phyloP scores from a whole-genome alignment of 1,140 invertebrate genomes.

The Drosophila tristis region DNA sequence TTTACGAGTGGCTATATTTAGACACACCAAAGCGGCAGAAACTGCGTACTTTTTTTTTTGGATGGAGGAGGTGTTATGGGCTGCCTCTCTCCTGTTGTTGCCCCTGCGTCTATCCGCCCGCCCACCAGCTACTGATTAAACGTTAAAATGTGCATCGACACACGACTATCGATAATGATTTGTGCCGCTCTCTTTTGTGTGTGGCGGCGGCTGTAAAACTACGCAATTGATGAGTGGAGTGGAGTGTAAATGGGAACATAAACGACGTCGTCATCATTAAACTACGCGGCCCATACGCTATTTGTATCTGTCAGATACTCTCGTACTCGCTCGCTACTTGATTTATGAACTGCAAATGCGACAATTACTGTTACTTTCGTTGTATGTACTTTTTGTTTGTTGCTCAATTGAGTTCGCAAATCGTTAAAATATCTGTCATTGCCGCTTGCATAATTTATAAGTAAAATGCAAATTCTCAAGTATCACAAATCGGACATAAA shows the following conservation, averaged over 20 bases:
- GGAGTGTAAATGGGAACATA: slow-evolving; percentile 28
- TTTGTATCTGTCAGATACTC: slow-evolving; percentile 75
- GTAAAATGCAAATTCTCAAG: slow-evolving; percentile 9
- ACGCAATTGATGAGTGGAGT: slow-evolving; percentile 45
- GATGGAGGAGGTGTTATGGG: too few species aligned
- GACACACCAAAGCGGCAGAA: slow-evolving; percentile 9
- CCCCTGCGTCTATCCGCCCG: background rate
- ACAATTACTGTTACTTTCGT: slow-evolving; percentile 50
- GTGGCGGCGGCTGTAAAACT: slow-evolving; percentile 48
- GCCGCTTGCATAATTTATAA: slow-evolving; percentile 53
- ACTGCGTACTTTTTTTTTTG: slow-evolving; percentile 19
- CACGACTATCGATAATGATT: slow-evolving; percentile 10
- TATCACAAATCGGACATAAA: background rate
- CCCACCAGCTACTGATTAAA: too few species aligned
- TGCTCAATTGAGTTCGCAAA: slow-evolving; percentile 47
- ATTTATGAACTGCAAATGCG: slow-evolving; percentile 63
- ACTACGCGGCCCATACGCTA: slow-evolving; percentile 41
- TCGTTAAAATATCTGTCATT: slow-evolving; percentile 26
- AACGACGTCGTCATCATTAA: slow-evolving; percentile 26
- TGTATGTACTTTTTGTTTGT: slow-evolving; percentile 38
- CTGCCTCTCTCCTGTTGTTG: slow-evolving; percentile 8
- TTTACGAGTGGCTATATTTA: slow-evolving; percentile 28
- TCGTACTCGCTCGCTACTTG: slow-evolving; percentile 47
- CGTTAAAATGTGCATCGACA: background rate
- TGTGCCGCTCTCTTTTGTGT: slow-evolving; percentile 4